Evolutionary conservation across 2,797 vertebrate genomes (phyloP), one percentile per base, ranked within the genome.

Genomic region (Spondyliosoma cantharus): DNA sequence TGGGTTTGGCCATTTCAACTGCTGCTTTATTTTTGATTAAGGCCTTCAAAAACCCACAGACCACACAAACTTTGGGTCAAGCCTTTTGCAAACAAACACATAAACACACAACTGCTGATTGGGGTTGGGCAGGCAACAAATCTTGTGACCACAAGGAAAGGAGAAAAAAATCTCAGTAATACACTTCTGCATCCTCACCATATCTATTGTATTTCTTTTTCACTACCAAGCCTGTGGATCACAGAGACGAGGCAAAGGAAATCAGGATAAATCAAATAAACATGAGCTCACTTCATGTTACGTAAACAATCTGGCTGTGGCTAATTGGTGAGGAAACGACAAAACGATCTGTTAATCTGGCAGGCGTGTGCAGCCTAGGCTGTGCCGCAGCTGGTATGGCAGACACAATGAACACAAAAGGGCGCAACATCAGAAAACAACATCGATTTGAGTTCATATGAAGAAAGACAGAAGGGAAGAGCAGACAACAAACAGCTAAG

Each of bases 241-340:
- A 80, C 19, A 62, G 65, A 68, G 29, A 42, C 32, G 32, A 84
- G 61, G 71, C 29, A 64, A 57, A 66, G 72, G 24, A 86, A 87
- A 88, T 82, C 46, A 66, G 77, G 75, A 78, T 76, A 81, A 81
- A 88, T 80, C 45, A 80, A 88, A 86, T 72, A 82, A 83, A 63
- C 76, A 37, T 37, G 59, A 70, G 52, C 81, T 87, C 65, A 60
- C 80, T 78, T 78, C 14, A 70, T 86, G 87, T 89, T 87, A 90
- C n/a, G 37, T 77, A 89, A 90, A 87, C 89, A 89, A 86, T 92
- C 88, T 92, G 91, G 84, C 80, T 80, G 72, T 60, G 69, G 85
- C 83, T 90, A 92, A 94, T 92, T 93, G 89, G 85, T 70, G 71
- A 87, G 80, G 70, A 89, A 83, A 86, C 27, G 49, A 87, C 85